Evolutionary conservation across 1,140 invertebrate species (phyloP), one percentile per base, ranked within the genome.

Genomic region (Cyclargus thomasi): DNA sequence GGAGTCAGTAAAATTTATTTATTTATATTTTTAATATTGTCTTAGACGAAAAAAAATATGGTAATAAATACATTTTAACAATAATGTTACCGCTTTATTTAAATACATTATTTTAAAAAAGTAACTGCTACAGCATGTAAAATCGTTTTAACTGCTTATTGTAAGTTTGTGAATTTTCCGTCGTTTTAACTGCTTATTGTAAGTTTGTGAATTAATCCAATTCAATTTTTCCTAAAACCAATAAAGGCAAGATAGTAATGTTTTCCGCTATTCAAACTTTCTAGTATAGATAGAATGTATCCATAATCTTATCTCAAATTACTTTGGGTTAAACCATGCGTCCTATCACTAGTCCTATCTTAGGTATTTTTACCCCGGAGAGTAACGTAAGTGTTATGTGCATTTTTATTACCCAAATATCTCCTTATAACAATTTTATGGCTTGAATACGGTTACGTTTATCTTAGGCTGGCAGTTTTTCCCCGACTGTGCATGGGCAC

Each of bases 361-460:
- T 20, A 11, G 20, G 20, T 11, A 59, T 21, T 59, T 21, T n/a
- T 55, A 55, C 55, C 55, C 55, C 6, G 1, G 55, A 59, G 55
- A 59, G 18, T 59, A 47, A 59, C 55, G 55, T 59, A 21, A 59
- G 5, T 59, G 55, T 20, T 59, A 59, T 20, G 55, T 59, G 55
- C 55, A 1, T 0, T 59, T 20, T 20, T 21, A 59, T 20, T 20
- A 47, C 6, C 39, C 39, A 47, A 59, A 59, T 18, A 20, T 21
- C 53, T 55, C 10, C 16, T 17, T 18, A 55, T 17, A n/a, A 55
- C n/a, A 57, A 20, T 59, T 20, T 59, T 59, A 59, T 59, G 18
- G 10, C 0, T 8, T 59, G 55, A 59, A 59, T 11, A 1, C 55
- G 7, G 7, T 59, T 55, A 55, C 7, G n/a, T 55, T 55, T 55